A percentile compares a stretch with the other conserved stretches of the same genome.
phyloP scores from a whole-genome alignment of 2,797 vertebrate species.

The Cyclopterus lumpus region DNA sequence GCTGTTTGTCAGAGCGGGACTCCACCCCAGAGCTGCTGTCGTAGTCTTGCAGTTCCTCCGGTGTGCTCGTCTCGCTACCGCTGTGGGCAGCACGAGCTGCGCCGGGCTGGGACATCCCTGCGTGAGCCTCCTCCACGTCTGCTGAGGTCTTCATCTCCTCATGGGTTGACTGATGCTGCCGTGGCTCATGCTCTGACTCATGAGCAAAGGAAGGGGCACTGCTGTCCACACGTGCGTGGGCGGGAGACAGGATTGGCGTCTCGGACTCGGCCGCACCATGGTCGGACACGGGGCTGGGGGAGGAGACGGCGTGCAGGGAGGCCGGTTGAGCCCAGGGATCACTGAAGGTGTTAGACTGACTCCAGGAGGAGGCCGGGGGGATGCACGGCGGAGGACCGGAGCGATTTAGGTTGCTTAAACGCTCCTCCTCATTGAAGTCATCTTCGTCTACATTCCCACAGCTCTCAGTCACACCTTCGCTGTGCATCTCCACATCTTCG shows the following conservation, averaged over 20 bases:
- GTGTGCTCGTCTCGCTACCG: constrained; percentile 92
- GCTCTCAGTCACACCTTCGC: constrained; percentile 77
- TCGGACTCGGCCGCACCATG: constrained; percentile 69
- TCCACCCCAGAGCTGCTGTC: constrained; percentile 92
- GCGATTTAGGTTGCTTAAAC: constrained; percentile 77
- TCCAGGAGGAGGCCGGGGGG: constrained; percentile 73
- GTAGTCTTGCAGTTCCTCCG: constrained; percentile 91
- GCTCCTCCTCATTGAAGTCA: constrained; percentile 75
- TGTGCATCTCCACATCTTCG: constrained; percentile 83
- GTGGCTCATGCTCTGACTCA: constrained; percentile 45
- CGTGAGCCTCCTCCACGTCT: constrained; percentile 45
- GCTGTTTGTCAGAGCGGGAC: constrained; percentile 87
- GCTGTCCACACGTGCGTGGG: constrained; percentile 70
- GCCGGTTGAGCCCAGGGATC: constrained; percentile 80
- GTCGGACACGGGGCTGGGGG: constrained; percentile 73
- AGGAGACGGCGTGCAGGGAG: constrained; percentile 48
- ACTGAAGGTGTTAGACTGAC: constrained; percentile 76
- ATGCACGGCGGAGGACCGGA: constrained; percentile 48
- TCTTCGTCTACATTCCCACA: constrained; percentile 74
- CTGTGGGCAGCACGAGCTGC: constrained; percentile 86
- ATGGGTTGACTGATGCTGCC: constrained; percentile 19
- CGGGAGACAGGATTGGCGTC: constrained; percentile 76
- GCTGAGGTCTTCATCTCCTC: constrained; percentile 50
- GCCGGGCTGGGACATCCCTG: constrained; percentile 81
- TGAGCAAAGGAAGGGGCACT: constrained; percentile 52